Percentiles rank a stretch among this genome's conserved stretches.
Conservation (phyloP, 2,888 invertebrate species). For the Blastobasis lacticolella region DNA sequence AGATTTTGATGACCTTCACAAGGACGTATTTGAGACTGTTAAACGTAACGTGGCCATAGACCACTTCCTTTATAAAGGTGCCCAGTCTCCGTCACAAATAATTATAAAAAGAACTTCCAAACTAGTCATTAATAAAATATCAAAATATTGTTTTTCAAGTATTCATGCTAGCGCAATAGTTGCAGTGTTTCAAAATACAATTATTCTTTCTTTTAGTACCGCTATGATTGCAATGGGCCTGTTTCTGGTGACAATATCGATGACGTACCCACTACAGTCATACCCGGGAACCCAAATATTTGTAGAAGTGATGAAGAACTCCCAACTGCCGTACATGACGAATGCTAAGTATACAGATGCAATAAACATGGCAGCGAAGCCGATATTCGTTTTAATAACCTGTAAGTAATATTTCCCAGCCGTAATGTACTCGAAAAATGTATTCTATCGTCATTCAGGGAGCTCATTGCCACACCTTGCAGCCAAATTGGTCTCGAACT, state of each 20-base stretch:
- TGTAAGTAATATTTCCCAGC: constrained; percentile 28
- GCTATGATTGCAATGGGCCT: constrained; percentile 29
- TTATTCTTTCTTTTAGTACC: constrained; percentile 20
- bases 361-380: constrained; percentile 28
- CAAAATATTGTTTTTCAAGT: background rate
- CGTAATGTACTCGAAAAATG: too few species aligned
- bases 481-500: too few species aligned
- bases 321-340: constrained; percentile 11
- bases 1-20: too few species aligned
- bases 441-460: too few species aligned
- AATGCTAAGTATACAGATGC: constrained; percentile 16
- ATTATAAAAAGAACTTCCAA: too few species aligned
- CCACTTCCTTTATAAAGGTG: too few species aligned
- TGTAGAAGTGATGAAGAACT: constrained; percentile 31
- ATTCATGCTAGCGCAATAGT: background rate
- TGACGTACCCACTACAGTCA: constrained; percentile 42
- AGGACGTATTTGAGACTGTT: too few species aligned
- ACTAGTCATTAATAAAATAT: too few species aligned
- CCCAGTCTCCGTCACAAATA: too few species aligned
- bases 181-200: too few species aligned
- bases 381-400: constrained; percentile 31
- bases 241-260: constrained; percentile 32
- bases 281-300: constrained; percentile 40
- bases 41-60: too few species aligned
- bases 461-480: too few species aligned